These are phyloP conservation scores for Cheilosia scutellata DNA, from an alignment of 2,888 invertebrate species.

Conservation along the genomic window DNA sequence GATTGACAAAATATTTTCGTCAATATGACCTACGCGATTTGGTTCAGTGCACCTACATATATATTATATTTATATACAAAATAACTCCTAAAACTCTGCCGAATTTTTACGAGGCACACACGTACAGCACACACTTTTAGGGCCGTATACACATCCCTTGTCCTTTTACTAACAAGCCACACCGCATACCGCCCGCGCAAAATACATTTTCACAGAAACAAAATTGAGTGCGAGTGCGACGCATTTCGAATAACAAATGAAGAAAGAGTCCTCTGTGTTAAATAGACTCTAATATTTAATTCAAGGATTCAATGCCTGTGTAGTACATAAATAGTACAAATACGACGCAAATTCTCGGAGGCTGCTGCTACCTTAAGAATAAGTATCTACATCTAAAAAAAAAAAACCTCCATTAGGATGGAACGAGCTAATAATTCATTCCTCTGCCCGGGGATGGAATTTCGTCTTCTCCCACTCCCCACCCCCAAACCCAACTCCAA, in stretches of 20 bases:
- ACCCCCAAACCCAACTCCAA: slow-evolving; percentile 6
- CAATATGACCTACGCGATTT: no score
- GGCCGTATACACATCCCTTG: slow-evolving; percentile 27
- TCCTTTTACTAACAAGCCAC: not conserved
- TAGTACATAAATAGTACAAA: slow-evolving; percentile 39
- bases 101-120: slow-evolving; percentile 28
- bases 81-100: slow-evolving; percentile 31
- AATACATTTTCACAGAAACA: not conserved
- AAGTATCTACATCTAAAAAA: slow-evolving; percentile 5
- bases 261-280: slow-evolving; percentile 20
- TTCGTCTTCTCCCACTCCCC: not conserved
- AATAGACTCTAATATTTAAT: slow-evolving; percentile 53
- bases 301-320: slow-evolving; percentile 38
- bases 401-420: slow-evolving; percentile 23
- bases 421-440: slow-evolving; percentile 59
- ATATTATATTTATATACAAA: not conserved
- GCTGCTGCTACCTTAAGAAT: slow-evolving; percentile 38
- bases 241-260: slow-evolving; percentile 40
- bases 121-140: slow-evolving; percentile 51
- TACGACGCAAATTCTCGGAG: slow-evolving; percentile 54
- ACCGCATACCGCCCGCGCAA: not conserved
- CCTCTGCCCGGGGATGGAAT: slow-evolving; percentile 62
- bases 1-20: no score
- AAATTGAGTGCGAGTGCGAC: slow-evolving; percentile 51
- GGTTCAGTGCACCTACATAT: no score